Conservation (phyloP, 2,797 vertebrate genomes). For the Sarcophilus harrisii region DNA sequence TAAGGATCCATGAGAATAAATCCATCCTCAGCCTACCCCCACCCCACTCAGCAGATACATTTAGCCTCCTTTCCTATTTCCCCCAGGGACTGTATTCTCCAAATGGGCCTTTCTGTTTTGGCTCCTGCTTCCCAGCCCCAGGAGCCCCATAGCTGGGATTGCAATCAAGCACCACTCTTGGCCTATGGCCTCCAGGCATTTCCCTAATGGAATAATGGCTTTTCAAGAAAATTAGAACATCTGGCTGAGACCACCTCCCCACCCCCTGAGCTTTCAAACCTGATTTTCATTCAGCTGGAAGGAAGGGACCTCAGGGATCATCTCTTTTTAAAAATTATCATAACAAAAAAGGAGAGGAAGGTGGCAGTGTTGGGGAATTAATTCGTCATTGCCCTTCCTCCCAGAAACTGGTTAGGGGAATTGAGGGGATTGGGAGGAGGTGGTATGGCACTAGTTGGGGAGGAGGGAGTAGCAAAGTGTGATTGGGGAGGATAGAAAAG, state of each 20-base stretch:
- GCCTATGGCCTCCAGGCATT: neutral
- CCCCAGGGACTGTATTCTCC: neutral
- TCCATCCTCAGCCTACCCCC: neutral
- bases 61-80: neutral
- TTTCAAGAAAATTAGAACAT: constrained; percentile 3
- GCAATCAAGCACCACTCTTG: neutral
- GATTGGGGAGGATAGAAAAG: neutral
- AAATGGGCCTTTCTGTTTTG: neutral
- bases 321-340: neutral
- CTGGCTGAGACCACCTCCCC: neutral
- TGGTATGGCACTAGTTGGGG: neutral
- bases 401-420: neutral
- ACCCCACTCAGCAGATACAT: neutral
- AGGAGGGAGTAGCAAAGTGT: neutral
- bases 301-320: neutral
- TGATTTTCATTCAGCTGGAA: neutral
- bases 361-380: neutral
- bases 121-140: neutral
- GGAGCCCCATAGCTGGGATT: neutral
- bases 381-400: neutral
- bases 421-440: neutral
- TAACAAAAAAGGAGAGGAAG: neutral
- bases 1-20: neutral
- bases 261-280: neutral
- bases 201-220: constrained; percentile 5